Conservation (phyloP, 2,113 vertebrate genomes). For the Regulus satrapa region DNA sequence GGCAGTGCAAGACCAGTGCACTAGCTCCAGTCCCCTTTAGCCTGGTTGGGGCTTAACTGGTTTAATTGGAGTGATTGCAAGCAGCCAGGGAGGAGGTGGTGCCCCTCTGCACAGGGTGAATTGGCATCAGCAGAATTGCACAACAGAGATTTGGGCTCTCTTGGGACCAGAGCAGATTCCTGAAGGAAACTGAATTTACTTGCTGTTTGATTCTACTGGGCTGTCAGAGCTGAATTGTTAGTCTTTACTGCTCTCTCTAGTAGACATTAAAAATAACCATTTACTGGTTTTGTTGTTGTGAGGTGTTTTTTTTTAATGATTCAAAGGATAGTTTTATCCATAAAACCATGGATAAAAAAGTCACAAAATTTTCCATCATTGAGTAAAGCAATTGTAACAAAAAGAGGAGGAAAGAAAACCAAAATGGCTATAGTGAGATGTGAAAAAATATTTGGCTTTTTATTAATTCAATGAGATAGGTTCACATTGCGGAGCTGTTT, state of each 20-base stretch:
- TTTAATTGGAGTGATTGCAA: not conserved
- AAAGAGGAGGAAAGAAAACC: not conserved
- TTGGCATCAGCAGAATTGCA: not conserved
- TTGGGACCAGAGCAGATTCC: not conserved
- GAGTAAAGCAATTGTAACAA: not conserved
- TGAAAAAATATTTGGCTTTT: not conserved
- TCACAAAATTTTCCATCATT: not conserved
- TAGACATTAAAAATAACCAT: not conserved
- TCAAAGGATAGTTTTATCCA: not conserved
- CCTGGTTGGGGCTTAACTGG: not conserved
- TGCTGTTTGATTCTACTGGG: not conserved
- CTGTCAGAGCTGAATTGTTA: not conserved
- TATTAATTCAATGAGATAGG: not conserved
- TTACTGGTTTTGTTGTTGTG: not conserved
- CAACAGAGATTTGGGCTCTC: not conserved
- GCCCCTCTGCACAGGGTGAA: not conserved
- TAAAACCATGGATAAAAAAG: not conserved
- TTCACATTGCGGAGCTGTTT: not conserved
- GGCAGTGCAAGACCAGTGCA: not conserved
- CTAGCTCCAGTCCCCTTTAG: not conserved
- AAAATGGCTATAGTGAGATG: not conserved
- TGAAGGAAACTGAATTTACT: not conserved
- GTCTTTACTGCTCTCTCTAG: not conserved
- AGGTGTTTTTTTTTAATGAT: not conserved
- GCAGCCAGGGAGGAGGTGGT: not conserved